Evolutionary conservation across 2,113 vertebrate species (phyloP).

Genomic region (Hypanus sabinus): DNA sequence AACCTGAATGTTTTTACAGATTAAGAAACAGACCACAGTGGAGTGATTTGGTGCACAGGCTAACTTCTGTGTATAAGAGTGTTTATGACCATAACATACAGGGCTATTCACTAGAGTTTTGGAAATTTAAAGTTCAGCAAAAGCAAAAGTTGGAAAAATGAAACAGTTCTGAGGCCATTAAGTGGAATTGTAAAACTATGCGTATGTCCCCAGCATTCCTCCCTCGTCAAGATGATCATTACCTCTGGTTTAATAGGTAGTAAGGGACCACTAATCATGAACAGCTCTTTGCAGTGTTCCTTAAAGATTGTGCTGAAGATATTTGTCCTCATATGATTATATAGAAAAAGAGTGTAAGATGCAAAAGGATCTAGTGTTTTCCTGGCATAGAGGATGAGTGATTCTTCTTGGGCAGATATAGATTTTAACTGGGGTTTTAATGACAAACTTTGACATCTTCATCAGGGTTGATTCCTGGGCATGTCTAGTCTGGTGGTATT

Average conservation of each 20-base stretch:
- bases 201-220: background rate
- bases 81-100: constrained; percentile 32
- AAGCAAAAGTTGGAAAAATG: constrained; percentile 22
- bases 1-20: constrained; percentile 45
- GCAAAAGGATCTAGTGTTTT: too few relatives aligned
- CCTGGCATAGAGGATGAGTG: too few relatives aligned
- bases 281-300: constrained; percentile 42
- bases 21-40: constrained; percentile 60
- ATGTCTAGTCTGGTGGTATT: too few relatives aligned
- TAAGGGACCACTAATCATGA: background rate
- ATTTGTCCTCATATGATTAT: too few relatives aligned
- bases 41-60: constrained; percentile 39
- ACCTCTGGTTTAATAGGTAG: background rate
- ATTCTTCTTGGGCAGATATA: too few relatives aligned
- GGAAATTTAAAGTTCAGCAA: constrained; percentile 28
- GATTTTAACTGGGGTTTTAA: too few relatives aligned
- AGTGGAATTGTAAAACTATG: background rate
- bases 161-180: background rate
- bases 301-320: background rate
- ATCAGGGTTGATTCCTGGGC: too few relatives aligned
- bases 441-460: too few relatives aligned
- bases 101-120: constrained; percentile 34
- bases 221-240: background rate
- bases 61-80: constrained; percentile 43
- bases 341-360: too few relatives aligned